These are phyloP conservation scores for Pelmatolapia mariae DNA, from an alignment of 2,113 vertebrate genomes.

Conservation along the genomic window DNA sequence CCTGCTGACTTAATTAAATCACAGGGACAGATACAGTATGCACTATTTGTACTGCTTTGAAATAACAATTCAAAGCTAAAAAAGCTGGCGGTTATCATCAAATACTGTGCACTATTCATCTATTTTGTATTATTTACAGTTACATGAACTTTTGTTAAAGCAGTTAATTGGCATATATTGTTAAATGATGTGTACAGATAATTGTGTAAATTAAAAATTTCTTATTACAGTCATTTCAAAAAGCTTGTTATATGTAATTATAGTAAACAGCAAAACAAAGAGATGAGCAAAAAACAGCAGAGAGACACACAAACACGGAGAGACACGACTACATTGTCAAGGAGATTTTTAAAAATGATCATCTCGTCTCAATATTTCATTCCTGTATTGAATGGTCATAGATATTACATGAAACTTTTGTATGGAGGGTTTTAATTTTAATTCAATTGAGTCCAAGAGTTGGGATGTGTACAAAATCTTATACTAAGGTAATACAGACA, in stretches of 20 bases:
- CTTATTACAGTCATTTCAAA: background rate
- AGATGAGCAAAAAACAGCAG: background rate
- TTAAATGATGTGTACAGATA: background rate
- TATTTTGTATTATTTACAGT: background rate
- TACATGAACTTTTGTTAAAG: background rate
- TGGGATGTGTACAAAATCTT: accelerated
- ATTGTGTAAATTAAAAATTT: background rate
- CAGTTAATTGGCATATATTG: background rate
- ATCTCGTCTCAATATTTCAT: background rate
- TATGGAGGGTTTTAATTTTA: background rate
- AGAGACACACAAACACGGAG: background rate
- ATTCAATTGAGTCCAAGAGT: background rate
- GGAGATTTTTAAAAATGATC: background rate
- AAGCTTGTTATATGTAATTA: background rate
- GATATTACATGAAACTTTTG: accelerated
- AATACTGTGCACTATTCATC: background rate
- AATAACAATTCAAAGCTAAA: background rate
- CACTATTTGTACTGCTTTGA: background rate
- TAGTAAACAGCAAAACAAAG: background rate
- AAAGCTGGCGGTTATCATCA: background rate
- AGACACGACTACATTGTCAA: background rate
- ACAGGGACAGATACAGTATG: background rate
- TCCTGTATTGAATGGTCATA: background rate
- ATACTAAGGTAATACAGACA: constrained; percentile 46
- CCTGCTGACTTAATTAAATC: background rate